phyloP scores from a whole-genome alignment of 2,797 vertebrate species.

The Acanthurus lineatus region DNA sequence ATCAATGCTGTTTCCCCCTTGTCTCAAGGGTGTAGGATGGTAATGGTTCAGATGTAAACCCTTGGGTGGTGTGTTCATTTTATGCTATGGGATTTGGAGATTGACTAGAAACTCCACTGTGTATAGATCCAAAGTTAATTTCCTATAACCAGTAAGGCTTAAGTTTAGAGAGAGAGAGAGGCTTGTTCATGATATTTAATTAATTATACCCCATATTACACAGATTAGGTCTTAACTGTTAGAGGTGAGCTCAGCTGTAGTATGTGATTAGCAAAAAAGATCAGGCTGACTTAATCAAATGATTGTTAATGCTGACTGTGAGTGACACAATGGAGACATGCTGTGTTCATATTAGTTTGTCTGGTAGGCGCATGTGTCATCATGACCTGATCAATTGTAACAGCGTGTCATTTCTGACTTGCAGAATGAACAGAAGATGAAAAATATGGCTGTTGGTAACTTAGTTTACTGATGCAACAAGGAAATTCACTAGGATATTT shows the following conservation, averaged over 20 bases:
- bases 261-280: conserved; percentile 35
- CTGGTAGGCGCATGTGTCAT: no score
- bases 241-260: conserved; percentile 35
- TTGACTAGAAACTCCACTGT: conserved; percentile 18
- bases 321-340: no score
- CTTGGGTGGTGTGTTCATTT: conserved; percentile 51
- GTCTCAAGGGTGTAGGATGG: conserved; percentile 57
- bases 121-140: conserved; percentile 21
- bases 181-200: conserved; percentile 28
- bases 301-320: no score
- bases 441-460: conserved; percentile 7
- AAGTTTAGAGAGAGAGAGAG: conserved; percentile 17
- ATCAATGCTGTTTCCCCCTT: conserved; percentile 64
- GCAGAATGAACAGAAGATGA: conserved; percentile 14
- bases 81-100: conserved; percentile 47
- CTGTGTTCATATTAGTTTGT: no score
- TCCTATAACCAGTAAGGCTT: conserved; percentile 3
- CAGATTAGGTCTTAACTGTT: conserved; percentile 15
- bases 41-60: conserved; percentile 66
- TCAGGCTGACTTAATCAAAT: conserved; percentile 5
- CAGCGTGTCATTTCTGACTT: no score
- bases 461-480: conserved; percentile 8
- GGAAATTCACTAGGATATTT: not conserved
- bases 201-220: conserved; percentile 27
- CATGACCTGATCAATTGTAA: no score